phyloP scores from a whole-genome alignment of 1,140 invertebrate genomes.

The Oryzaephilus surinamensis region DNA sequence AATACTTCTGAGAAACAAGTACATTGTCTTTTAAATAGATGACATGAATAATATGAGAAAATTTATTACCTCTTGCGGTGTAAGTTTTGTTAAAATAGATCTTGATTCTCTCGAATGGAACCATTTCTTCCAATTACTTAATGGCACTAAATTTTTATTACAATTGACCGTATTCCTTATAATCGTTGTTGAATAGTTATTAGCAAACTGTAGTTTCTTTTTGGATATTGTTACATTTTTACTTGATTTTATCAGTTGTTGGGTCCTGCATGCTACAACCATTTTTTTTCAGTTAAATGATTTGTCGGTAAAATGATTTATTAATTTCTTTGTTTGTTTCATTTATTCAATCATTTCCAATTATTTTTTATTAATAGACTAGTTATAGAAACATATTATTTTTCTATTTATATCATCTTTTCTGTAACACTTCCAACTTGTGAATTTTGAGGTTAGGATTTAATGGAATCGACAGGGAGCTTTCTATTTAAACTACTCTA shows the following conservation, averaged over 20 bases:
- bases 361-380: no score
- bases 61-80: slow-evolving; percentile 31
- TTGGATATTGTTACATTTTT: slow-evolving; percentile 17
- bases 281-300: no score
- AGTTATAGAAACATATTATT: no score
- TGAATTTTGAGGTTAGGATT: no score
- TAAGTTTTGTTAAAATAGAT: slow-evolving; percentile 23
- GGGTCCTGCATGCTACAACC: slow-evolving; percentile 15
- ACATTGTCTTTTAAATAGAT: neutral
- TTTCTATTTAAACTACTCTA: no score
- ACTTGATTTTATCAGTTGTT: slow-evolving; percentile 14
- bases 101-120: slow-evolving; percentile 24
- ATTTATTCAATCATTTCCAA: no score
- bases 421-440: no score
- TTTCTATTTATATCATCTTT: no score
- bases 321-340: no score
- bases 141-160: slow-evolving; percentile 2
- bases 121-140: neutral
- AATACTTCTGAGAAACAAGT: neutral
- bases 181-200: slow-evolving; percentile 1
- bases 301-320: no score
- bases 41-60: neutral
- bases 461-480: no score
- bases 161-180: slow-evolving; percentile 9
- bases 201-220: slow-evolving; percentile 13